phyloP scores from a whole-genome alignment of 2,797 vertebrate genomes.

The Enteromius radiatus region DNA sequence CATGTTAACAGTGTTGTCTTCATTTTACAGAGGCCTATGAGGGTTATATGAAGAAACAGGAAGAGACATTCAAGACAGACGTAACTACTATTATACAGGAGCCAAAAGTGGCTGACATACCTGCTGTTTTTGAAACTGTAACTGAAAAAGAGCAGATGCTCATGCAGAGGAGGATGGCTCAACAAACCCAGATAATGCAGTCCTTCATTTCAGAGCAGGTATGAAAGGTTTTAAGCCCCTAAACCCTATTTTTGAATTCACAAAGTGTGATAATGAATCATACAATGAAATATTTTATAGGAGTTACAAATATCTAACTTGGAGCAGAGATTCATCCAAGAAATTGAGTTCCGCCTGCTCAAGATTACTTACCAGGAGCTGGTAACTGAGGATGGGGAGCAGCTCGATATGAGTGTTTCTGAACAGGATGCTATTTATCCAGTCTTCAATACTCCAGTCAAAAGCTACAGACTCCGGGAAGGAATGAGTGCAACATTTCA shows the following conservation, averaged over 20 bases:
- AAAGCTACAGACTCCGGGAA: slow-evolving; percentile 93
- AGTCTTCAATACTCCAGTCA: slow-evolving; percentile 86
- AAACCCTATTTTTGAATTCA: background rate
- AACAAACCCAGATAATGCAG: slow-evolving; percentile 84
- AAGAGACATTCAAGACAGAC: slow-evolving; percentile 85
- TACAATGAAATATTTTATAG: slow-evolving; percentile 67
- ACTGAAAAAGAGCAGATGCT: slow-evolving; percentile 88
- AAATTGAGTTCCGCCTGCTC: slow-evolving; percentile 94
- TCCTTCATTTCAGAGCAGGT: slow-evolving; percentile 90
- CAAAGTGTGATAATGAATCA: background rate
- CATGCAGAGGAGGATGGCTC: slow-evolving; percentile 85
- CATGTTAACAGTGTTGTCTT: slow-evolving; percentile 5
- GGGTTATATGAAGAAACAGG: slow-evolving; percentile 85
- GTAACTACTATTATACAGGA: slow-evolving; percentile 83
- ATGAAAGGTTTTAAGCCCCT: slow-evolving; percentile 21
- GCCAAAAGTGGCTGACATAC: slow-evolving; percentile 82
- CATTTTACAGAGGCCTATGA: slow-evolving; percentile 88
- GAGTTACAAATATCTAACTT: slow-evolving; percentile 94
- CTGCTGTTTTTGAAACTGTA: slow-evolving; percentile 80
- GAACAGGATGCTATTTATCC: slow-evolving; percentile 86
- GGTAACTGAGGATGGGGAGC: slow-evolving; percentile 89
- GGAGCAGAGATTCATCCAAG: slow-evolving; percentile 94
- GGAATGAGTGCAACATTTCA: slow-evolving; percentile 96
- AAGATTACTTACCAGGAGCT: slow-evolving; percentile 91
- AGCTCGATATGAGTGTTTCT: slow-evolving; percentile 83